A percentile compares a stretch with the other conserved stretches of the same genome.
phyloP scores from a whole-genome alignment of 2,888 invertebrate species.

The Apantesis nais region DNA sequence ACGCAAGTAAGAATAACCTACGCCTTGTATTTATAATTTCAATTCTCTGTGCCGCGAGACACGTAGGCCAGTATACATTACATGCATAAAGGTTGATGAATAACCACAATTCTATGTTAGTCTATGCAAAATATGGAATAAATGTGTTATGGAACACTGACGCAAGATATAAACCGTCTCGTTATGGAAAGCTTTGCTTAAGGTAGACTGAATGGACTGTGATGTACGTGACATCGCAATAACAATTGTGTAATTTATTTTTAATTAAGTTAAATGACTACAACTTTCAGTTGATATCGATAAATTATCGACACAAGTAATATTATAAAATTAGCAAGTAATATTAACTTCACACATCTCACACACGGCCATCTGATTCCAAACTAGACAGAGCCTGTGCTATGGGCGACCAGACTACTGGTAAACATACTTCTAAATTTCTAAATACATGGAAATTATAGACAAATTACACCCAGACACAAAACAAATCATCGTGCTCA shows the following conservation, averaged over 20 bases:
- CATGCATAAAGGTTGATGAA: not conserved
- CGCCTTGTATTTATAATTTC: not conserved
- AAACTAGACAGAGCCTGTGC: too few species aligned
- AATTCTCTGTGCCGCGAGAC: not conserved
- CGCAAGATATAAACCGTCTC: not conserved
- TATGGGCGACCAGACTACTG: too few species aligned
- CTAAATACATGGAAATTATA: too few species aligned
- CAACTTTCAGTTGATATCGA: not conserved
- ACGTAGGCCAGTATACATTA: slow-evolving; percentile 1
- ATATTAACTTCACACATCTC: too few species aligned
- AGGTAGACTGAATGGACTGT: not conserved
- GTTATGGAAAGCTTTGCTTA: not conserved
- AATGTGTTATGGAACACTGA: not conserved
- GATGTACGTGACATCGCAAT: not conserved
- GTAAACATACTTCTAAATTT: too few species aligned
- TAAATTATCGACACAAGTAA: not conserved
- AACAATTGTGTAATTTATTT: not conserved
- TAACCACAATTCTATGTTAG: not conserved
- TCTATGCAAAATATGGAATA: not conserved
- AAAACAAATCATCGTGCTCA: too few species aligned
- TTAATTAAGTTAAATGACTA: not conserved
- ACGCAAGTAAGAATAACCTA: not conserved
- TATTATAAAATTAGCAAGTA: too few species aligned
- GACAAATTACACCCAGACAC: too few species aligned
- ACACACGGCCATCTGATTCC: too few species aligned